Evolutionary conservation across 2,888 invertebrate genomes (phyloP).

Genomic region (Nowickia ferox): DNA sequence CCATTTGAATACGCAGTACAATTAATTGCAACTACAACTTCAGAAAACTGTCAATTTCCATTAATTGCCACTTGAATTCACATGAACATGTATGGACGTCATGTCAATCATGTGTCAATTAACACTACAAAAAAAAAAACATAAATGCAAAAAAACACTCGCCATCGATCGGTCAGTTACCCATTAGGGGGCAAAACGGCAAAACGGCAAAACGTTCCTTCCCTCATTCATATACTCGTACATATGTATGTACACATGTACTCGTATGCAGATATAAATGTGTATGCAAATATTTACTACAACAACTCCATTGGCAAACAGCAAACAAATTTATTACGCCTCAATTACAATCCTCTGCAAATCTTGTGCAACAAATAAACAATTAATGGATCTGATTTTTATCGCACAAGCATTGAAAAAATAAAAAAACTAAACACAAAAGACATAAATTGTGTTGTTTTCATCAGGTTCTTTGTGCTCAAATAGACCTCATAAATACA

Average conservation of each 20-base stretch:
- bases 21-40: slow-evolving; percentile 7
- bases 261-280: no score
- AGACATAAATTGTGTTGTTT: slow-evolving; percentile 50
- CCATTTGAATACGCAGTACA: slow-evolving; percentile 20
- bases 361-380: slow-evolving; percentile 37
- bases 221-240: no score
- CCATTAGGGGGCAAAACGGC: slow-evolving; percentile 56
- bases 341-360: slow-evolving; percentile 39
- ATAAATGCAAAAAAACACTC: slow-evolving; percentile 32
- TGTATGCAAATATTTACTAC: slow-evolving; percentile 59
- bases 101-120: slow-evolving; percentile 83
- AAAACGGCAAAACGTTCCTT: no score
- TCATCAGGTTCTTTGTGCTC: slow-evolving; percentile 53
- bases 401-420: slow-evolving; percentile 44
- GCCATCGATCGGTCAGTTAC: slow-evolving; percentile 55
- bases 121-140: slow-evolving; percentile 56
- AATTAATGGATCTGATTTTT: slow-evolving; percentile 54
- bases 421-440: slow-evolving; percentile 34
- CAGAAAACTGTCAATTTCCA: slow-evolving; percentile 73
- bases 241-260: no score
- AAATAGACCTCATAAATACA: slow-evolving; percentile 44
- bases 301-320: slow-evolving; percentile 9
- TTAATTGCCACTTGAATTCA: slow-evolving; percentile 79
- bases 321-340: slow-evolving; percentile 5
- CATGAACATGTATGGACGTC: slow-evolving; percentile 75